phyloP scores from a whole-genome alignment of 1,140 invertebrate species.

The Grapholita molesta region DNA sequence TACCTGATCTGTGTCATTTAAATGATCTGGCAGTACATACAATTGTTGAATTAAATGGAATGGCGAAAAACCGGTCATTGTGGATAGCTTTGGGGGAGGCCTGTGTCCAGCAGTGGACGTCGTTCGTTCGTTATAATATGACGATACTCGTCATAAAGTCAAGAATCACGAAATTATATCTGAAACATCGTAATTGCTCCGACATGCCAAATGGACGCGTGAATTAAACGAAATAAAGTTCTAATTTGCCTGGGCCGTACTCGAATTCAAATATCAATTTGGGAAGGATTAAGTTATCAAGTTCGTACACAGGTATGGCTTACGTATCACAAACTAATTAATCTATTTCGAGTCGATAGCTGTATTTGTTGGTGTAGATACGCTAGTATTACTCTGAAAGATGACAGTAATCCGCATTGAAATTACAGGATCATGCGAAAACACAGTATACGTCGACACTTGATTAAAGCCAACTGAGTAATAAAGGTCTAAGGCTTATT shows the following conservation, averaged over 20 bases:
- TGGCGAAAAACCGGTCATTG: too few species aligned
- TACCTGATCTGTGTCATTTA: too few species aligned
- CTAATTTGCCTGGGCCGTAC: neutral
- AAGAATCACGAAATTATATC: neutral
- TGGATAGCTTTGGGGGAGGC: too few species aligned
- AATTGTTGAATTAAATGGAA: too few species aligned
- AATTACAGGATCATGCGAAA: neutral
- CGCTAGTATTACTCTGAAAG: neutral
- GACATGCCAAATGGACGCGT: neutral
- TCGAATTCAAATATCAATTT: neutral
- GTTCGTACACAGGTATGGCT: conserved; percentile 2
- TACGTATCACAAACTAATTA: conserved; percentile 6
- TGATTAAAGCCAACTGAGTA: neutral
- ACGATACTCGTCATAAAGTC: neutral
- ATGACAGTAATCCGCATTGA: neutral
- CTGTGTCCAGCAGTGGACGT: too few species aligned
- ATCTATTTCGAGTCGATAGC: neutral
- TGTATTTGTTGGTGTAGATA: neutral
- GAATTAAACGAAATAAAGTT: neutral
- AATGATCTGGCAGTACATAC: too few species aligned
- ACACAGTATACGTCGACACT: neutral
- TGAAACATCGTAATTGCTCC: neutral
- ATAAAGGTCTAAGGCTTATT: too few species aligned
- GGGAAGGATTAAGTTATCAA: neutral
- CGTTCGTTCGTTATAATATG: too few species aligned